Evolutionary conservation across 2,797 vertebrate genomes (phyloP).

Genomic region (Poecilia wingei): DNA sequence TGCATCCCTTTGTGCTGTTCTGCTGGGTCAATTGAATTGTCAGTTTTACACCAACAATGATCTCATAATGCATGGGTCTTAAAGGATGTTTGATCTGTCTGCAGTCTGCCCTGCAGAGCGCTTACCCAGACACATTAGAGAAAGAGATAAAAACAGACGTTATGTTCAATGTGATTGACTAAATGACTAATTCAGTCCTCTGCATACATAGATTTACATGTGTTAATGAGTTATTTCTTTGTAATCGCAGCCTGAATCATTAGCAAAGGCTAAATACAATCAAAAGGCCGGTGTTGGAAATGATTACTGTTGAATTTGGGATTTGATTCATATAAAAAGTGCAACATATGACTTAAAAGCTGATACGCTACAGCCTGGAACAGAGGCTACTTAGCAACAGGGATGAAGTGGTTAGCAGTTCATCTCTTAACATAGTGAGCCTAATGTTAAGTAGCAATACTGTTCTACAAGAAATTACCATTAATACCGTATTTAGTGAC

Average conservation of each 20-base stretch:
- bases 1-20: constrained; percentile 41
- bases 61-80: constrained; percentile 10
- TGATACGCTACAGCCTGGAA: neutral
- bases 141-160: constrained; percentile 12
- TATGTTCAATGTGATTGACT: neutral
- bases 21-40: constrained; percentile 43
- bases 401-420: neutral
- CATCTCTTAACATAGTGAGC: neutral
- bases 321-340: neutral
- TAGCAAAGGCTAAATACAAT: neutral
- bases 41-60: constrained; percentile 16
- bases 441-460: neutral
- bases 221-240: neutral
- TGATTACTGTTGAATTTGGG: neutral
- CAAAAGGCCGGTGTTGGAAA: neutral
- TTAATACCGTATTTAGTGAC: neutral
- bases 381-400: neutral
- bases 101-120: neutral
- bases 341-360: neutral
- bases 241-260: neutral
- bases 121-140: neutral
- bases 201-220: neutral
- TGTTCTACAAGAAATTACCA: neutral
- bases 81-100: constrained; percentile 5
- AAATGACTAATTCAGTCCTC: neutral